phyloP scores from a whole-genome alignment of 2,888 invertebrate genomes.

The Hartigia nigra region DNA sequence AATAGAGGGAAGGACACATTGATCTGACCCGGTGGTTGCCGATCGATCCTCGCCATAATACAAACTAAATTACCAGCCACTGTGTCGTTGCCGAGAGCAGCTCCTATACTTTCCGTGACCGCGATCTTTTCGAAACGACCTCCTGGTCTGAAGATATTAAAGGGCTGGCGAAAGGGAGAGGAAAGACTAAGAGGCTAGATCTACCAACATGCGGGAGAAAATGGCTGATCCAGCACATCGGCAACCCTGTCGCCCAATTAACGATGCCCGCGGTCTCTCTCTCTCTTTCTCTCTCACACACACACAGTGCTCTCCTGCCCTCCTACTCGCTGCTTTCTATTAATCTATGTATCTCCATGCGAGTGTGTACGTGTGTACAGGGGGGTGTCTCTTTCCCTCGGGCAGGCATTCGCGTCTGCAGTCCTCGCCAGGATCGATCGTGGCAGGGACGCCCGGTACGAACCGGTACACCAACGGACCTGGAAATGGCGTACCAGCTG shows the following conservation, averaged over 20 bases:
- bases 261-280: background rate
- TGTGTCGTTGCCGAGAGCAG: slow-evolving; percentile 23
- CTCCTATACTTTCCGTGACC: slow-evolving; percentile 34
- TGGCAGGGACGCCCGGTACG: background rate
- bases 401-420: background rate
- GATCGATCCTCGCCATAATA: slow-evolving; percentile 46
- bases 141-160: background rate
- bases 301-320: no score
- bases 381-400: background rate
- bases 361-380: no score
- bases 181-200: no score
- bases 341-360: background rate
- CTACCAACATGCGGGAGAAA: background rate
- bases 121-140: background rate
- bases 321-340: background rate
- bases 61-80: slow-evolving; percentile 45
- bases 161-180: no score
- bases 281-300: no score
- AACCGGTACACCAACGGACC: background rate
- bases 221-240: background rate
- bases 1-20: slow-evolving; percentile 30
- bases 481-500: background rate
- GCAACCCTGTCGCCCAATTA: no score
- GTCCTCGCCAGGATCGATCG: background rate
- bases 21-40: slow-evolving; percentile 33